These are phyloP conservation scores for Myripristis murdjan DNA, from an alignment of 2,797 vertebrate genomes.

Conservation along the genomic window DNA sequence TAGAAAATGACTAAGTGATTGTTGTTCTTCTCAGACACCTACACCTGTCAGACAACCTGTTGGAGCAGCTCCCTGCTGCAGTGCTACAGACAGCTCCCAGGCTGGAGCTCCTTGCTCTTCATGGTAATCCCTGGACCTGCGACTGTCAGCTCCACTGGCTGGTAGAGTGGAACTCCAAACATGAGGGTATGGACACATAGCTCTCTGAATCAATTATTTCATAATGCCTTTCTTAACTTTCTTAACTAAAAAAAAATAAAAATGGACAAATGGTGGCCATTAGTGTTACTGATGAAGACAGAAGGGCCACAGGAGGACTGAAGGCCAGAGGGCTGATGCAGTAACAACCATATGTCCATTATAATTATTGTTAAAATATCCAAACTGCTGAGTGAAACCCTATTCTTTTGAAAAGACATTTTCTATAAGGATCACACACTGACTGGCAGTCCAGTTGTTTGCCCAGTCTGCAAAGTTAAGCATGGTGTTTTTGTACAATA, in stretches of 20 bases:
- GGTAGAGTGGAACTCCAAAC: conserved; percentile 82
- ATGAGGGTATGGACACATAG: conserved; percentile 73
- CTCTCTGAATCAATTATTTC: not conserved
- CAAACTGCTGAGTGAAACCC: no score
- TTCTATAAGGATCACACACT: no score
- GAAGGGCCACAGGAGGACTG: no score
- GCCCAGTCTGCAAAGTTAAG: no score
- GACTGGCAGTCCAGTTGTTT: no score
- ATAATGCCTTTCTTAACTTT: not conserved
- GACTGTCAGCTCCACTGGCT: conserved; percentile 87
- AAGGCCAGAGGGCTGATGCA: no score
- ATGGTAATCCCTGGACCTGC: conserved; percentile 88
- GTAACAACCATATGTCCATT: no score
- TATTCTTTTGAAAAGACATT: no score
- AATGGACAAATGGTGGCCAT: not conserved
- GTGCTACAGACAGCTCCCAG: conserved; percentile 73
- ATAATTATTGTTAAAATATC: no score
- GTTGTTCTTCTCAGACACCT: conserved; percentile 76
- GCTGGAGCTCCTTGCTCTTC: conserved; percentile 84
- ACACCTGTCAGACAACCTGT: conserved; percentile 85
- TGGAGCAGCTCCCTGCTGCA: conserved; percentile 79
- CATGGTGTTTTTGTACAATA: no score
- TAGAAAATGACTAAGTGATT: not conserved
- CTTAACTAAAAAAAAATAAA: not conserved
- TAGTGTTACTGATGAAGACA: no score